Conservation (phyloP, 2,888 invertebrate genomes). For the Protonemura montana region DNA sequence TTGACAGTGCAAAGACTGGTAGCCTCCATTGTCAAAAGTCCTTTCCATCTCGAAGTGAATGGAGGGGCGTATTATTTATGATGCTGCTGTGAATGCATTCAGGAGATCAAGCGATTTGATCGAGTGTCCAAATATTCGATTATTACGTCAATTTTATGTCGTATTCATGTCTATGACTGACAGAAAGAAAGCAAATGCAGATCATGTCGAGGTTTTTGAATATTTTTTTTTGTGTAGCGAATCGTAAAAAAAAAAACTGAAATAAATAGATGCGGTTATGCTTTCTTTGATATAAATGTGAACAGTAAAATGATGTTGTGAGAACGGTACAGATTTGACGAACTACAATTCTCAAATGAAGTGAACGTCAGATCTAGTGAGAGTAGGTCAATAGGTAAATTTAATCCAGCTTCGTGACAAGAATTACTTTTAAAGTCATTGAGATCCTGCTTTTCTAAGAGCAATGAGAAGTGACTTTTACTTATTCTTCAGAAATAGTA, state of each 20-base stretch:
- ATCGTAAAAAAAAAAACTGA: neutral
- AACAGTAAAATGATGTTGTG: neutral
- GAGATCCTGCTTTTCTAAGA: neutral
- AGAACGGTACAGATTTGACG: neutral
- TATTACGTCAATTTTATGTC: neutral
- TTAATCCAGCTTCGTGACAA: neutral
- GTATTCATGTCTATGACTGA: neutral
- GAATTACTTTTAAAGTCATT: neutral
- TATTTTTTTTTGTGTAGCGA: neutral
- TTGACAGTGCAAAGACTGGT: neutral
- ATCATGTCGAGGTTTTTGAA: neutral
- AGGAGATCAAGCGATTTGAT: neutral
- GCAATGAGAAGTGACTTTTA: neutral
- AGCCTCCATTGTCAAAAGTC: neutral
- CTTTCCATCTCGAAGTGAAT: neutral
- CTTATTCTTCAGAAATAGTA: neutral
- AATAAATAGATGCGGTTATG: neutral
- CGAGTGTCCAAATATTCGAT: neutral
- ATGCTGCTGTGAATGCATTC: neutral
- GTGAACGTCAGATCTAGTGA: neutral
- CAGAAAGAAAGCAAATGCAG: neutral
- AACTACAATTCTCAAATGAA: neutral
- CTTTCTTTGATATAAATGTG: neutral
- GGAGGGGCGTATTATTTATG: neutral
- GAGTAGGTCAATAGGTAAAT: conserved; percentile 7